A percentile compares a stretch with the other conserved stretches of the same genome.
These are phyloP conservation scores for Dendrolimus pini DNA, from an alignment of 2,888 invertebrate genomes.

Conservation along the genomic window DNA sequence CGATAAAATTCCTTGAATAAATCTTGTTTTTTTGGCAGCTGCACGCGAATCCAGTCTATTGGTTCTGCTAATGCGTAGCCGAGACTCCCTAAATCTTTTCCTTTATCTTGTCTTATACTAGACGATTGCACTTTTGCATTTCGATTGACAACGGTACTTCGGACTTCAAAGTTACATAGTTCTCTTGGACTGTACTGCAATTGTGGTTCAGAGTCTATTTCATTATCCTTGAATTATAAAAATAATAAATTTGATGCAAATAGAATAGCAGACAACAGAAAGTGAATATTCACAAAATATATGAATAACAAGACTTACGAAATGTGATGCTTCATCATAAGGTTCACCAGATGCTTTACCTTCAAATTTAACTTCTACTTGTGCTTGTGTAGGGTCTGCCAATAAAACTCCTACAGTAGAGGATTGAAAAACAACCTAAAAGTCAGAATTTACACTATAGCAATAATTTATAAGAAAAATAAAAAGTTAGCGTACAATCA, in stretches of 20 bases:
- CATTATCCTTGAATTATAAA: slow-evolving; percentile 21
- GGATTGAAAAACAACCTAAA: slow-evolving; percentile 81
- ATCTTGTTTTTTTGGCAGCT: slow-evolving; percentile 81
- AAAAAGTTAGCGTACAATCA: no score
- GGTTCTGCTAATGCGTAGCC: slow-evolving; percentile 76
- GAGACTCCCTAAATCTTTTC: slow-evolving; percentile 69
- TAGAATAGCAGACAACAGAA: not conserved
- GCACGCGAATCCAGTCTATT: slow-evolving; percentile 79
- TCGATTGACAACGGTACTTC: slow-evolving; percentile 11
- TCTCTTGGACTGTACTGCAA: slow-evolving; percentile 34
- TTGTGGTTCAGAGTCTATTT: slow-evolving; percentile 31
- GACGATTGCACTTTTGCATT: slow-evolving; percentile 25
- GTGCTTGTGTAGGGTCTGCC: slow-evolving; percentile 80
- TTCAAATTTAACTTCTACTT: slow-evolving; percentile 77
- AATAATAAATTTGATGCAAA: not conserved
- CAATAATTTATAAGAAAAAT: no score
- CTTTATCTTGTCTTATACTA: slow-evolving; percentile 37
- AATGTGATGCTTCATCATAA: slow-evolving; percentile 31
- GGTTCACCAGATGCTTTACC: slow-evolving; percentile 43
- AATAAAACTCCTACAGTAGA: slow-evolving; percentile 81
- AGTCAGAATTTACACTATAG: slow-evolving; percentile 4
- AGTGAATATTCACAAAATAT: no score
- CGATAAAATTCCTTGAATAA: slow-evolving; percentile 80
- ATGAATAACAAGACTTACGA: slow-evolving; percentile 23
- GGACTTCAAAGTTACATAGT: slow-evolving; percentile 17